Evolutionary conservation across 2,888 invertebrate genomes (phyloP), one percentile per base, ranked within the genome.

Genomic region (Callinectes sapidus): DNA sequence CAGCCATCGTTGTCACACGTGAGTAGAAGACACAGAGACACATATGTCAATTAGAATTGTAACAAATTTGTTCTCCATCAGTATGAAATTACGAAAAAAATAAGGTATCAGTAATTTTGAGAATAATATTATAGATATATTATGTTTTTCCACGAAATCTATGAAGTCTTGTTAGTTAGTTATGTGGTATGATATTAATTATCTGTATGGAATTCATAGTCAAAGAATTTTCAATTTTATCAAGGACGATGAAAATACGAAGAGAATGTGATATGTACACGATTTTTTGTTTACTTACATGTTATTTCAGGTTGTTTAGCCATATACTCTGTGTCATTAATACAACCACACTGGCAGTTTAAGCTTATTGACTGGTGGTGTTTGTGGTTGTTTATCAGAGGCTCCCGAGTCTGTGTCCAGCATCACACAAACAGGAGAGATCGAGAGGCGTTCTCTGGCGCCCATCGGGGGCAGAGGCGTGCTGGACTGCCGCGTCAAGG

Each of bases 1-100:
- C 92, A 2, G 92, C 88, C 23, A 81, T 92, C 39, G 88, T 92
- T n/a, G 92, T 92, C 1, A 92, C 92, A 18, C 92, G 92, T 92
- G 66, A 90, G 92, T 90, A 39, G n/a, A 8, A 35, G 55, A 18
- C n/a, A 18, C 28, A 89, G 18, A 18, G 18, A 35, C 35, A 18
- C 32, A 2, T n/a, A n/a, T 18, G 42, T 14, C 86, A 77, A 32
- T 28, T 77, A 5, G 23, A 61, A 61, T 23, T 61, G 61, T 61
- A 23, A 61, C 16, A 23, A 61, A 61, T 61, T 1, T 10, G 23
- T 6, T 55, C 0, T 55, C 18, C 0, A 55, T 55, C 42, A 42
- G 6, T 42, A 42, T 2, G 6, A 42, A 42, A 42, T 6, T 42
- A 42, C n/a, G n/a, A 6, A 48, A 48, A 5, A 48, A 48, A 48